Conservation (phyloP, 2,888 invertebrate species). For the Hecatera dysodea region DNA sequence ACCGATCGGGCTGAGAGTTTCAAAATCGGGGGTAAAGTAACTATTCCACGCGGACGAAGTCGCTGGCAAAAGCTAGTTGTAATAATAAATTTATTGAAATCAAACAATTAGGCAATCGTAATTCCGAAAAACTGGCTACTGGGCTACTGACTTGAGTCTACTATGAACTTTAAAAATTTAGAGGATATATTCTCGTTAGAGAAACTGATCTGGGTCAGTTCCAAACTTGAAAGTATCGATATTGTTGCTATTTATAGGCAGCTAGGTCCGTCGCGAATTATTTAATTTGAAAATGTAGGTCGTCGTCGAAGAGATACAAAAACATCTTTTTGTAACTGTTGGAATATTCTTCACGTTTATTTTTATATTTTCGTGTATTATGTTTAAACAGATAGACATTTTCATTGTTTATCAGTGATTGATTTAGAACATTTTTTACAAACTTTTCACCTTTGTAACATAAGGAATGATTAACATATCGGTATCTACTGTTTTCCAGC, state of each 20-base stretch:
- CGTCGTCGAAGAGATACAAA: conserved; percentile 1
- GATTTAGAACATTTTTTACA: background rate
- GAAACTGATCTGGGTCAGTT: conserved; percentile 5
- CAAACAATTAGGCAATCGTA: no score
- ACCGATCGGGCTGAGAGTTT: no score
- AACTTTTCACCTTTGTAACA: background rate
- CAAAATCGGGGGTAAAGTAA: no score
- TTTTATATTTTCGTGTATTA: conserved; percentile 7
- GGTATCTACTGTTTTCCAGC: background rate
- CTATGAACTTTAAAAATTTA: no score
- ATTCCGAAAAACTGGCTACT: no score
- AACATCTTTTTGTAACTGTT: background rate
- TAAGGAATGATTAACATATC: background rate
- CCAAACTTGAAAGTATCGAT: conserved; percentile 26
- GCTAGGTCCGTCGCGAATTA: conserved; percentile 27
- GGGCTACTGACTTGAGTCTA: no score
- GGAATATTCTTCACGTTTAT: background rate
- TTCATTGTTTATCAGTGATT: background rate
- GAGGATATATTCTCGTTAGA: background rate
- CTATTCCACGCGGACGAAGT: no score
- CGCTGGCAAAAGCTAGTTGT: no score
- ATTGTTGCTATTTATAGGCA: conserved; percentile 35
- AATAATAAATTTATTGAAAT: no score
- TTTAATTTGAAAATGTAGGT: conserved; percentile 40
- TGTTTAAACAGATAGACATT: no score